Evolutionary conservation across 2,113 vertebrate species (phyloP), one percentile per base, ranked within the genome.

Genomic region (Phylloscopus whistleri): DNA sequence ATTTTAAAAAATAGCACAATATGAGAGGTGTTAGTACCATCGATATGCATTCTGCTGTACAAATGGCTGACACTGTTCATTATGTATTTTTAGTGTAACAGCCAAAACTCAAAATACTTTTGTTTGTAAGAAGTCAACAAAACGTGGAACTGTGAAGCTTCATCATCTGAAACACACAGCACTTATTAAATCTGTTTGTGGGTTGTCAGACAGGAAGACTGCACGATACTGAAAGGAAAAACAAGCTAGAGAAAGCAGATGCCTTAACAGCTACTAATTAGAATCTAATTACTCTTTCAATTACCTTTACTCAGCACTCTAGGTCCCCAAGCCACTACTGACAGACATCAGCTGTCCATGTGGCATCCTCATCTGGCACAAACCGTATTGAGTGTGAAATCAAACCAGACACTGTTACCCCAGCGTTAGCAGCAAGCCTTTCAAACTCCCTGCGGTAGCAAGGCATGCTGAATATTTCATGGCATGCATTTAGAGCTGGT

Each of bases 251-350:
- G 63, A 85, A 94, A 93, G 56, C 80, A 94, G 87, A 90, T 86
- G 84, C 70, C n/a, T 89, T 84, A 92, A 94, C 75, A 94, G 73
- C 60, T 80, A 78, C 88, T 92, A 87, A 91, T 84, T 86, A 49
- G 86, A 94, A 91, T 92, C 72, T 91, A 90, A 92, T 96, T 93
- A 82, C 53, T 85, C 78, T 93, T 92, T 88, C 72, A 89, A 79
- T 88, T 91, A 87, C 84, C 70, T 83, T 95, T 76, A 69, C 59
- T 87, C 63, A 72, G 75, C 73, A 86, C 52, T 70, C 55, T n/a
- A 35, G 20, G 49, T 90, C 72, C 62, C 76, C 46, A 78, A 89
- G 82, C 82, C 80, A 93, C 78, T 89, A 39, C 86, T 90, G 92
- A 93, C 81, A 90, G 94, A 17, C 39, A 94, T 84, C 93, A 91